phyloP scores from a whole-genome alignment of 1,140 invertebrate genomes.

The Galendromus occidentalis region DNA sequence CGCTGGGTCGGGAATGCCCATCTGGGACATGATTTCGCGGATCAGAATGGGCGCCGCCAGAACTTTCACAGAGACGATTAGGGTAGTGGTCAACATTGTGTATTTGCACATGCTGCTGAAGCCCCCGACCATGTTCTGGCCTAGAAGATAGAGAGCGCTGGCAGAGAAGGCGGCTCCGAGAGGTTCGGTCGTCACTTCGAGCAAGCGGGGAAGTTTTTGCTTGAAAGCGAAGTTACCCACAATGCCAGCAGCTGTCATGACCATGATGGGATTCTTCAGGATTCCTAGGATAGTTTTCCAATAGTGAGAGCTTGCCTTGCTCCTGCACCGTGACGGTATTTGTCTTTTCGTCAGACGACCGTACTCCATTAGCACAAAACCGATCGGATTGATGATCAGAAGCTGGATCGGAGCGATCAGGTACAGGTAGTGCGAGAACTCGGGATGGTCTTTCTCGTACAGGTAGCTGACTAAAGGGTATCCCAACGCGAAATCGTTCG shows the following conservation, averaged over 20 bases:
- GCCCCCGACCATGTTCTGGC: conserved; percentile 78
- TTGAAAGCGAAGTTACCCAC: conserved; percentile 60
- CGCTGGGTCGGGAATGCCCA: background rate
- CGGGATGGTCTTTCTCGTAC: conserved; percentile 48
- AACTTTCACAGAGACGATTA: conserved; percentile 73
- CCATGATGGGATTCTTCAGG: conserved; percentile 64
- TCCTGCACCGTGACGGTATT: background rate
- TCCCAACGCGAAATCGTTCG: conserved; percentile 93
- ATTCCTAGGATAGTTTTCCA: conserved; percentile 38
- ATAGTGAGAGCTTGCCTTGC: background rate
- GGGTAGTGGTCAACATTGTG: conserved; percentile 53
- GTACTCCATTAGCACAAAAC: conserved; percentile 66
- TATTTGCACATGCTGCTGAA: conserved; percentile 50
- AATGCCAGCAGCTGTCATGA: conserved; percentile 81
- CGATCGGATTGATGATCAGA: conserved; percentile 75
- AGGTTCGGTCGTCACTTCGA: conserved; percentile 47
- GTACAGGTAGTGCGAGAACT: conserved; percentile 75
- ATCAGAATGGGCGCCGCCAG: conserved; percentile 65
- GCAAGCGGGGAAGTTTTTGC: conserved; percentile 47
- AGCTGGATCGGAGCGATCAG: conserved; percentile 80
- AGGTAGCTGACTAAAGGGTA: conserved; percentile 47
- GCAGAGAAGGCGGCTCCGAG: conserved; percentile 74
- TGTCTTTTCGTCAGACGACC: background rate
- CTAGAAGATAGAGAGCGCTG: conserved; percentile 68
- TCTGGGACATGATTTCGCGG: conserved; percentile 45